These are phyloP conservation scores for Heliconius sara DNA, from an alignment of 2,888 invertebrate species.

Conservation along the genomic window DNA sequence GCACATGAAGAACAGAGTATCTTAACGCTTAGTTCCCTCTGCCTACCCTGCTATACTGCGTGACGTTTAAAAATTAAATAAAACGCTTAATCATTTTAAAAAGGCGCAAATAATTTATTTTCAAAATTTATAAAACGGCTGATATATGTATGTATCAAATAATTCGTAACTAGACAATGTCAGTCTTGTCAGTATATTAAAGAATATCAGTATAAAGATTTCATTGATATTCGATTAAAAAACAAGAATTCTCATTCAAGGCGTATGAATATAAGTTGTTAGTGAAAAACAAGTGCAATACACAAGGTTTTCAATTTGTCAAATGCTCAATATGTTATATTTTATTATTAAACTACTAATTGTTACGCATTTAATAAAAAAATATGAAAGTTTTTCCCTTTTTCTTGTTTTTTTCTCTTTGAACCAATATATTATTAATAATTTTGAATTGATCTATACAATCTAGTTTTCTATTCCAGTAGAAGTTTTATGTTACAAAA, in stretches of 20 bases:
- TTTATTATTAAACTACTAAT: slow-evolving; percentile 53
- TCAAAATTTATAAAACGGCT: no score
- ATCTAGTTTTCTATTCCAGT: no score
- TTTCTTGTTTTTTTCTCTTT: slow-evolving; percentile 24
- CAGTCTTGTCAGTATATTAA: neutral
- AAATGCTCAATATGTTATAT: slow-evolving; percentile 36
- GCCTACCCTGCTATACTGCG: neutral
- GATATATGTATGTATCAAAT: no score
- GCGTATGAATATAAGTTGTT: neutral
- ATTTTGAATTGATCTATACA: neutral
- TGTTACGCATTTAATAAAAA: slow-evolving; percentile 76
- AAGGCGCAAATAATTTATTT: neutral
- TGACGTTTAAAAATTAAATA: neutral
- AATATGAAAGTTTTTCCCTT: slow-evolving; percentile 47
- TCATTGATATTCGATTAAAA: neutral
- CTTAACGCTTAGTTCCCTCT: neutral
- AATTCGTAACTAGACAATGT: neutral
- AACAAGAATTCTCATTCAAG: no score
- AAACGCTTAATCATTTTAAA: neutral
- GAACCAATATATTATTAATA: no score
- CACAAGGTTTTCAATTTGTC: neutral
- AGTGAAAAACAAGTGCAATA: slow-evolving; percentile 19
- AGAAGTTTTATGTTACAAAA: no score
- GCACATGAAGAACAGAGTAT: neutral
- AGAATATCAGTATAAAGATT: neutral